These are phyloP conservation scores for Drosophila fuyamai DNA, from an alignment of 1,140 invertebrate genomes.

Conservation along the genomic window DNA sequence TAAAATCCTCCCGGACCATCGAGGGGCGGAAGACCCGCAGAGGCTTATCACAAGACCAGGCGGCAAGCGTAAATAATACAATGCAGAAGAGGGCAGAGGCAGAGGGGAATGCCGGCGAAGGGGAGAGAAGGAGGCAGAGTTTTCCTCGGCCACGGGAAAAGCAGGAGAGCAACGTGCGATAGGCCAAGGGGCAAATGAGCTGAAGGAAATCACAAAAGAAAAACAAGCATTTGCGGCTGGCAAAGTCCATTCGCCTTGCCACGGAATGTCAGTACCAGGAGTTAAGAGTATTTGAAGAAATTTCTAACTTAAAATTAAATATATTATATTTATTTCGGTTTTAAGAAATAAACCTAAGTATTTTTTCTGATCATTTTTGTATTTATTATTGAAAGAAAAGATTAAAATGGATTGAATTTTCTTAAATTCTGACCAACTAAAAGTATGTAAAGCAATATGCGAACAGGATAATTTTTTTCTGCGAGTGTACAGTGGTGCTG, in stretches of 20 bases:
- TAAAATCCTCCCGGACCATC: slow-evolving; percentile 64
- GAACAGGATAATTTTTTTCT: not conserved
- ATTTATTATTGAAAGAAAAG: too few relatives aligned
- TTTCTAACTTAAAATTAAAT: not conserved
- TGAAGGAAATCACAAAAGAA: slow-evolving; percentile 44
- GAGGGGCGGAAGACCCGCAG: slow-evolving; percentile 68
- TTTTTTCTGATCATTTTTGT: too few relatives aligned
- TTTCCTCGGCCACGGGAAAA: slow-evolving; percentile 30
- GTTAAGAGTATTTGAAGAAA: slow-evolving; percentile 6
- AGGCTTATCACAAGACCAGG: slow-evolving; percentile 63
- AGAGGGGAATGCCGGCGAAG: slow-evolving; percentile 34
- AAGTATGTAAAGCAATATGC: not conserved
- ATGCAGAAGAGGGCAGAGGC: not conserved
- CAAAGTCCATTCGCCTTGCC: slow-evolving; percentile 75
- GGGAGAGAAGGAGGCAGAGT: slow-evolving; percentile 18
- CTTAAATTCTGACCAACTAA: too few relatives aligned
- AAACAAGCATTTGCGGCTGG: slow-evolving; percentile 67
- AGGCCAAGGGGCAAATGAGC: slow-evolving; percentile 36
- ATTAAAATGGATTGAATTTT: too few relatives aligned
- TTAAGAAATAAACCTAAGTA: not conserved
- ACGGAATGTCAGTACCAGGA: slow-evolving; percentile 48
- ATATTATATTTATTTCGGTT: not conserved
- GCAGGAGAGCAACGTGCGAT: slow-evolving; percentile 40
- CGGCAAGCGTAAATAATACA: slow-evolving; percentile 62
- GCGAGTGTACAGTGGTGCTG: slow-evolving; percentile 4